Evolutionary conservation across 2,113 vertebrate species (phyloP), one percentile per base, ranked within the genome.

Genomic region (Peromyscus maniculatus): DNA sequence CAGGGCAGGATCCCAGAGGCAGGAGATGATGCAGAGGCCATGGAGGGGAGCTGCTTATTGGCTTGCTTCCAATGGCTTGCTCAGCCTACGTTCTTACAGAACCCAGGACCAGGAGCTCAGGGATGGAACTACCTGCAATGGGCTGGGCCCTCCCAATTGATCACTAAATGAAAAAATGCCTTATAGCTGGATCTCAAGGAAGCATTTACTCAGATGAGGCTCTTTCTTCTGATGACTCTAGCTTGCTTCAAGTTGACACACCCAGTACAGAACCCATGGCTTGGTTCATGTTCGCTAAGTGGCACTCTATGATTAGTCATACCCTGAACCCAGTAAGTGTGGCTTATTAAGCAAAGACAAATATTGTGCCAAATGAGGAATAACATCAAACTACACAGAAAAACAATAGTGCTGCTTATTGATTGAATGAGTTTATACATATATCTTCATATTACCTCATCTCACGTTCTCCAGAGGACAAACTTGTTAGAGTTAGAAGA

Each of bases 281-380:
- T 62, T 0, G 15, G 39, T 24, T 1, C 28, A 78, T 78, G 57
- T 17, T 64, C 13, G 2, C 9, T 3, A 75, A 89, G 16, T 16
- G 36, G 39, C n/a, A 43, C 28, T 46, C 28, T 64, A 77, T 33
- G 59, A 78, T 7, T 64, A 19, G 21, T 26, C 55, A 7, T 19
- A 79, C 2, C 7, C 1, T n/a, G 1, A 66, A 24, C 1, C 19
- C 28, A 46, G 9, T 39, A 91, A 62, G 36, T 89, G 43, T 94
- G 24, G 16, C 71, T 95, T 91, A 78, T 86, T 77, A 84, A 86
- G 46, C 83, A 89, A 77, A 78, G 33, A 92, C 36, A 96, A 52
- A 97, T 75, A 33, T 86, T 66, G 15, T 89, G 13, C 6, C 78
- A n/a, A 89, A 90, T 83, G 4, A 79, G 57, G 77, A 79, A 33